Evolutionary conservation across 2,888 invertebrate species (phyloP).

Genomic region (Craniophora ligustri): DNA sequence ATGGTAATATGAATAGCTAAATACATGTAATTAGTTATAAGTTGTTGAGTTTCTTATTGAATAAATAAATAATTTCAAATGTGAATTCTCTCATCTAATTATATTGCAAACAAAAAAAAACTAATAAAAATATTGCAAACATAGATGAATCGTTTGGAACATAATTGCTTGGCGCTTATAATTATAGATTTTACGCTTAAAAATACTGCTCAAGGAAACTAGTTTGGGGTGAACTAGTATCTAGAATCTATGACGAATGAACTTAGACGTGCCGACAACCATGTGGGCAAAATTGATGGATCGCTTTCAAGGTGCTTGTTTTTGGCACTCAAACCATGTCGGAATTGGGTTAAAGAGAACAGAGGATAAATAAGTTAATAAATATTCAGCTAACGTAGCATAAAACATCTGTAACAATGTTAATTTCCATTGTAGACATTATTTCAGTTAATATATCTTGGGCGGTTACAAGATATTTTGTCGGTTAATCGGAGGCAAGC

Average conservation of each 20-base stretch:
- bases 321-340: neutral
- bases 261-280: neutral
- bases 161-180: neutral
- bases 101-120: too few species aligned
- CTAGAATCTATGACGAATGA: neutral
- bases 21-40: too few species aligned
- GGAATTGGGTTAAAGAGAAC: too few species aligned
- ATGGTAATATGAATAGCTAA: too few species aligned
- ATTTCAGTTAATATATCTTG: constrained; percentile 21
- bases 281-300: neutral
- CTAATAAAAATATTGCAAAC: neutral
- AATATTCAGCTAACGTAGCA: too few species aligned
- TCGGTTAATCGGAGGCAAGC: constrained; percentile 25
- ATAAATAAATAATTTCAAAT: too few species aligned
- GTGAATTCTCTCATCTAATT: too few species aligned
- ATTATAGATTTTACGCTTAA: neutral
- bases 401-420: neutral
- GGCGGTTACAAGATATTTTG: constrained; percentile 40
- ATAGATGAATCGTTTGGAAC: too few species aligned
- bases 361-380: too few species aligned
- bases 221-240: neutral
- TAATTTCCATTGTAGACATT: neutral
- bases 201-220: neutral
- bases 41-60: too few species aligned
- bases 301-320: too few species aligned